phyloP scores from a whole-genome alignment of 2,888 invertebrate genomes.

The Calliphora vomitoria region DNA sequence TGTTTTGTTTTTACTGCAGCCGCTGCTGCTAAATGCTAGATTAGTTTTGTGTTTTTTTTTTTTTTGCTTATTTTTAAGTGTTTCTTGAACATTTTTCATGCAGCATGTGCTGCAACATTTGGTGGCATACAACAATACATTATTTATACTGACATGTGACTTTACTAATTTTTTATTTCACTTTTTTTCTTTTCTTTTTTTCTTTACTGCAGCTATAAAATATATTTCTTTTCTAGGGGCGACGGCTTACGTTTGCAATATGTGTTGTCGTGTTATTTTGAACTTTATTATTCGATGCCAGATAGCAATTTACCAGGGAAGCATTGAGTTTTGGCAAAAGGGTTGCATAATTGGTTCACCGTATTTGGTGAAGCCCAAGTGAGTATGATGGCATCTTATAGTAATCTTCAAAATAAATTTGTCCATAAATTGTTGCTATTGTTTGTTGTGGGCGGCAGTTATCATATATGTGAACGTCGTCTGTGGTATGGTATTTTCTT shows the following conservation, averaged over 20 bases:
- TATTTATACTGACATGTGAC: conserved; percentile 53
- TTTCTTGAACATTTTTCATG: conserved; percentile 43
- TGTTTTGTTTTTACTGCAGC: conserved; percentile 14
- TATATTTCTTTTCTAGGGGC: not conserved
- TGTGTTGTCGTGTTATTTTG: conserved; percentile 34
- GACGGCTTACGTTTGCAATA: conserved; percentile 35
- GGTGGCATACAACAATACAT: conserved; percentile 46
- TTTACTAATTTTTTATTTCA: conserved; percentile 56
- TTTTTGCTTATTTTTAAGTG: too few species aligned
- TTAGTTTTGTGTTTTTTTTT: conserved; percentile 8
- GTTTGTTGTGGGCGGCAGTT: not conserved
- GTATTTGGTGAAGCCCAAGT: conserved; percentile 46
- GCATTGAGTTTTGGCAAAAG: conserved; percentile 51
- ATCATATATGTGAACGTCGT: conserved; percentile 38
- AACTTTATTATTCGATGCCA: conserved; percentile 21
- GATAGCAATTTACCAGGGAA: conserved; percentile 50
- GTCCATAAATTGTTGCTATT: not conserved
- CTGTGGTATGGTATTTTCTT: conserved; percentile 20
- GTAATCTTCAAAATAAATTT: not conserved
- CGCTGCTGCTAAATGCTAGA: conserved; percentile 19
- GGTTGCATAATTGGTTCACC: conserved; percentile 18
- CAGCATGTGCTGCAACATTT: conserved; percentile 46
- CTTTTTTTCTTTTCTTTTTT: not conserved
- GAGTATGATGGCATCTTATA: not conserved
- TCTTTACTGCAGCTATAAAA: conserved; percentile 11